Evolutionary conservation across 2,113 vertebrate genomes (phyloP), one percentile per base, ranked within the genome.

Genomic region (Orycteropus afer): DNA sequence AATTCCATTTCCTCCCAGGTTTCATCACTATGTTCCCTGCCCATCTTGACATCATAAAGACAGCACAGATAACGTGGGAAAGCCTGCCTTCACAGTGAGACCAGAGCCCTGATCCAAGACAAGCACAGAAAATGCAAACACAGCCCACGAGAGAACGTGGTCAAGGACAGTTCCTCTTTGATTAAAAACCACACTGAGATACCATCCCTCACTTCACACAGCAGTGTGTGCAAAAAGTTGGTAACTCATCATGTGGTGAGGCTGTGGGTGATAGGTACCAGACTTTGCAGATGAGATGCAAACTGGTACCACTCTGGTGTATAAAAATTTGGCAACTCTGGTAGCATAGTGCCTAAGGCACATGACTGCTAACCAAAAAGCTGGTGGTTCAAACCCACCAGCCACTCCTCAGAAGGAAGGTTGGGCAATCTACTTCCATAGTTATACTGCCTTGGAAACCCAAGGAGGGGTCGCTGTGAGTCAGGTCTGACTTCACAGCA

Each of bases 1-100:
- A 37, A 86, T 51, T 49, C 63, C 9, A 23, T 8, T 5, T 34
- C 45, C 59, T 42, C 74, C 34, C 8, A 1, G 34, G 22, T 61
- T 76, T 40, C 86, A 20, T 51, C 29, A 83, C 17, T n/a, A n/a
- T 17, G 17, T 3, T 49, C 77, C 74, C 40, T 57, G 22, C 23
- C 57, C 49, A 8, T 49, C 90, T 29, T 57, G 73, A 76, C 65
- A 57, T 63, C 92, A 53, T 81, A 65, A n/a, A 95, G 51, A 34
- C 32, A 55, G 67, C 13, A 27, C 57, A 65, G 2, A 49, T 32
- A 17, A 32, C 3, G 65, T 23, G n/a, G 59, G 11, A n/a, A n/a
- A n/a, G n/a, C n/a, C n/a, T n/a, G 5, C 10, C 20, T 3, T 40
- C 45, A 45, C 1, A 7, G 40, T 22, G 27, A 51, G 3, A 37